A percentile compares a stretch with the other conserved stretches of the same genome.
phyloP scores from a whole-genome alignment of 2,797 vertebrate genomes.

The Xiphophorus birchmanni region DNA sequence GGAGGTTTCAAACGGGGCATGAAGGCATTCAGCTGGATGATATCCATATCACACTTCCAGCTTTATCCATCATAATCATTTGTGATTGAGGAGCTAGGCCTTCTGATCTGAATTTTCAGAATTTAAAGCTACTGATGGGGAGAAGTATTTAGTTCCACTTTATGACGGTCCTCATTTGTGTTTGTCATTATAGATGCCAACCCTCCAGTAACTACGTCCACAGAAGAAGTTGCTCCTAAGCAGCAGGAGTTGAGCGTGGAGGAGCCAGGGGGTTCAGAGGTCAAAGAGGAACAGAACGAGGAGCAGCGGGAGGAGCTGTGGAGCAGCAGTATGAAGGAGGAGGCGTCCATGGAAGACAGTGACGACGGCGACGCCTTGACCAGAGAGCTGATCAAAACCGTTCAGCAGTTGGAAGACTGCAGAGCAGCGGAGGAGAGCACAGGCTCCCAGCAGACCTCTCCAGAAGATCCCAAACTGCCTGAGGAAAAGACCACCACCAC shows the following conservation, averaged over 20 bases:
- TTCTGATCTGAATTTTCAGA: background rate
- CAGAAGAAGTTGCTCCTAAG: background rate
- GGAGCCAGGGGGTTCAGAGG: background rate
- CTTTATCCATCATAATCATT: background rate
- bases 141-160: background rate
- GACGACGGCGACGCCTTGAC: constrained; percentile 48
- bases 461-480: background rate
- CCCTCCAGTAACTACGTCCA: background rate
- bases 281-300: background rate
- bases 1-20: background rate
- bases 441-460: background rate
- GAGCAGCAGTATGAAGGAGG: background rate
- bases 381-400: constrained; percentile 64
- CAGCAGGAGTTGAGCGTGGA: background rate
- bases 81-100: background rate
- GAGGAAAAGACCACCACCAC: constrained; percentile 16
- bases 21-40: background rate
- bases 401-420: constrained; percentile 56
- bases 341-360: background rate
- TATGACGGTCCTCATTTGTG: background rate
- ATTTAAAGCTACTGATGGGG: background rate
- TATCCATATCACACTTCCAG: background rate
- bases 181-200: background rate
- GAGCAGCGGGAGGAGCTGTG: background rate
- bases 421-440: background rate